These are phyloP conservation scores for Ophthalmolycus amberensis DNA, from an alignment of 2,113 vertebrate species.

Conservation along the genomic window DNA sequence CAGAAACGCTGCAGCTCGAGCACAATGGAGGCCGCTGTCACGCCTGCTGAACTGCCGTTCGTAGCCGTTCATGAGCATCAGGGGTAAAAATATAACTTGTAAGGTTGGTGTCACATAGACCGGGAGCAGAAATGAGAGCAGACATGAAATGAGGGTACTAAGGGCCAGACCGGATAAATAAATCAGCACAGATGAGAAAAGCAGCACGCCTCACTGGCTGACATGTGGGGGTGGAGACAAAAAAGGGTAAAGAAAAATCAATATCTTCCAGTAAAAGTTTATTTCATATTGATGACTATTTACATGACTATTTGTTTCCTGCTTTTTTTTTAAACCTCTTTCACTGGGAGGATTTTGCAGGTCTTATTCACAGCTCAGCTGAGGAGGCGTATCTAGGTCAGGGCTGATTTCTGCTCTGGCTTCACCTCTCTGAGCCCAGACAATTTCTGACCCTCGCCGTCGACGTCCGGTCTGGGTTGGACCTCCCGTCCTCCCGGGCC, in stretches of 20 bases:
- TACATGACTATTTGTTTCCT: constrained; percentile 47
- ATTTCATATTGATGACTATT: constrained; percentile 77
- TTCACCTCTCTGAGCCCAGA: constrained; percentile 42
- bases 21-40: not conserved
- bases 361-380: constrained; percentile 42
- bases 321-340: constrained; percentile 12
- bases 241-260: constrained; percentile 68
- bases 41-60: not conserved
- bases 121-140: constrained; percentile 28
- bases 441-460: constrained; percentile 19
- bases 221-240: constrained; percentile 54
- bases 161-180: constrained; percentile 63
- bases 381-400: constrained; percentile 58
- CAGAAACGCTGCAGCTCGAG: not conserved
- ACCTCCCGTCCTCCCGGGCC: constrained; percentile 7
- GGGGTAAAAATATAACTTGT: constrained; percentile 37
- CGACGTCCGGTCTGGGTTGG: constrained; percentile 9
- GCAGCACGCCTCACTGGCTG: constrained; percentile 43
- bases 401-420: constrained; percentile 31
- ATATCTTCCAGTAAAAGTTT: constrained; percentile 74
- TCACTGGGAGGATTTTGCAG: constrained; percentile 32
- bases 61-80: not conserved
- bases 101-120: constrained; percentile 29
- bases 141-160: constrained; percentile 49
- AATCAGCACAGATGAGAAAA: constrained; percentile 60